Evolutionary conservation across 2,113 vertebrate genomes (phyloP).

Genomic region (Capra hircus): DNA sequence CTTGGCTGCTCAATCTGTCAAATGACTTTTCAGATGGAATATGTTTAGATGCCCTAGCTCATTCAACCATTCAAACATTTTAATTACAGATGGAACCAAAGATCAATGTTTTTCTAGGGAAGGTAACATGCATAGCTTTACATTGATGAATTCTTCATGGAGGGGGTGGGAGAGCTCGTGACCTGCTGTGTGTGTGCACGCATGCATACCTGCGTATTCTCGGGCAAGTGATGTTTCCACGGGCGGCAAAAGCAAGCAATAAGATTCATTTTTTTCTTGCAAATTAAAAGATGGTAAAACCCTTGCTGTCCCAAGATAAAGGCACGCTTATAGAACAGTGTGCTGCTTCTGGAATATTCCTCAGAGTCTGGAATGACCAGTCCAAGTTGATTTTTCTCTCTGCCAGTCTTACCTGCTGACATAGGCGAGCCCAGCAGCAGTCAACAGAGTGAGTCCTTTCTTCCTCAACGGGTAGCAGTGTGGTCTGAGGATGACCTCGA

Average conservation of each 20-base stretch:
- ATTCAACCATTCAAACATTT: background rate
- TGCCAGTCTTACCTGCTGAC: slow-evolving; percentile 77
- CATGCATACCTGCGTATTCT: background rate
- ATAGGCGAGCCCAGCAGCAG: slow-evolving; percentile 56
- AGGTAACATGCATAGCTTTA: background rate
- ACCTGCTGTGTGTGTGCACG: background rate
- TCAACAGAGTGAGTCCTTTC: slow-evolving; percentile 74
- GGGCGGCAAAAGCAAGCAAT: background rate
- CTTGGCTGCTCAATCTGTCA: background rate
- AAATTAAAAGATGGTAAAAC: background rate
- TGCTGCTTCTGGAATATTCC: background rate
- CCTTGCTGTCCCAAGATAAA: background rate
- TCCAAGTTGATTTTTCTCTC: background rate
- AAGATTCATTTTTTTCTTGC: background rate
- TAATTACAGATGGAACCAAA: background rate
- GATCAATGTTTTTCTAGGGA: background rate
- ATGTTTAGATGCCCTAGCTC: background rate
- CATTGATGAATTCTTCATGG: background rate
- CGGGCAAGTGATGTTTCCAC: background rate
- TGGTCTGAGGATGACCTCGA: slow-evolving; percentile 73
- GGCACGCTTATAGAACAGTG: background rate
- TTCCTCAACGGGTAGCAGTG: slow-evolving; percentile 77
- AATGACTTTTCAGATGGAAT: background rate
- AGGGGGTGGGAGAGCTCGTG: background rate
- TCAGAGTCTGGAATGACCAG: background rate